Percentiles rank a stretch among this genome's conserved stretches.
These are phyloP conservation scores for Taeniopygia guttata DNA, from an alignment of 2,797 vertebrate species.

Conservation along the genomic window DNA sequence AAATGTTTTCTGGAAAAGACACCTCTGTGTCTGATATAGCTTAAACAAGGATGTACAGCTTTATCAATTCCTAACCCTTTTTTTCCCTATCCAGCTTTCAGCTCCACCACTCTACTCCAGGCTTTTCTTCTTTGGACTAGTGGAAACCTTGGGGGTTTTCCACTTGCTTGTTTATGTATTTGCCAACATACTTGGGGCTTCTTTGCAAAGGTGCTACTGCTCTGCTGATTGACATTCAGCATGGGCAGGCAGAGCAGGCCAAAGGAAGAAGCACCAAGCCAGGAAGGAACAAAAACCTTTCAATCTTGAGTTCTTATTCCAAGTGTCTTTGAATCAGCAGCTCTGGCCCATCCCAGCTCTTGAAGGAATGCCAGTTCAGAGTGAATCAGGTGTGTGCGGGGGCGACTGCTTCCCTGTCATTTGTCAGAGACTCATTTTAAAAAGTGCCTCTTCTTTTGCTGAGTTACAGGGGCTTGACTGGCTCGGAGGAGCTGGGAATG, in stretches of 20 bases:
- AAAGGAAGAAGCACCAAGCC: slow-evolving; percentile 26
- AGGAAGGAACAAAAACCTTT: background rate
- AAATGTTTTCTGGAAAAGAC: background rate
- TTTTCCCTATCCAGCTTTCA: background rate
- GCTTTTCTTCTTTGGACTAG: background rate
- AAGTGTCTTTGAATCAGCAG: slow-evolving; percentile 46
- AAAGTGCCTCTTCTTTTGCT: background rate
- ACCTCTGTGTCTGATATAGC: background rate
- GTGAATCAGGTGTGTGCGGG: slow-evolving; percentile 49
- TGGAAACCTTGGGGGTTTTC: background rate
- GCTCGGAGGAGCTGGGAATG: background rate
- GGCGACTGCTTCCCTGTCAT: slow-evolving; percentile 41
- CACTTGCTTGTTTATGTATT: background rate
- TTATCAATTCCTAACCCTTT: background rate
- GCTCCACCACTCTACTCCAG: background rate
- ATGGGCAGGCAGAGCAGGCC: background rate
- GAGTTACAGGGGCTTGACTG: background rate
- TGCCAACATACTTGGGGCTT: background rate
- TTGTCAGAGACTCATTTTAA: slow-evolving; percentile 30
- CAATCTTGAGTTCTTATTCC: slow-evolving; percentile 2
- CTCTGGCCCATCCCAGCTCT: slow-evolving; percentile 37
- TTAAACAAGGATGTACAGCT: background rate
- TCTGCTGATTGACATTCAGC: slow-evolving; percentile 7
- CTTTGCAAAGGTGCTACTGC: background rate
- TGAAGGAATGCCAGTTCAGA: slow-evolving; percentile 36